phyloP scores from a whole-genome alignment of 1,140 invertebrate species.

The Diplogasteroides magnus region DNA sequence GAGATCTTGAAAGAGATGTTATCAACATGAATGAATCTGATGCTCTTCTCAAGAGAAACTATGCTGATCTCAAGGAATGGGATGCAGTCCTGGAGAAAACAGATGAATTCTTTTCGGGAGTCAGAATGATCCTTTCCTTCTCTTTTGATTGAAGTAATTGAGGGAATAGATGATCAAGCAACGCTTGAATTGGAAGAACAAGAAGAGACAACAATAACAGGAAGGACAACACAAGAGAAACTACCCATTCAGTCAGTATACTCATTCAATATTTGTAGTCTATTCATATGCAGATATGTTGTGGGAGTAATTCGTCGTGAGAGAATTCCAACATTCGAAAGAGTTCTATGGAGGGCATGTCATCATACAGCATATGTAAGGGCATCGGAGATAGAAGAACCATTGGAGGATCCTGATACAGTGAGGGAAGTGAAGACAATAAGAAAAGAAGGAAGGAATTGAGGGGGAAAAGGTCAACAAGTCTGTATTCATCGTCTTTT shows the following conservation, averaged over 20 bases:
- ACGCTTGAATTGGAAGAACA: slow-evolving; percentile 21
- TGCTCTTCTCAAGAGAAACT: slow-evolving; percentile 50
- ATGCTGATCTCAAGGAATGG: slow-evolving; percentile 54
- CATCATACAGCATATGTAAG: slow-evolving; percentile 53
- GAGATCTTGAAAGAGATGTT: slow-evolving; percentile 53
- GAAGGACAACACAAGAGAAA: slow-evolving; percentile 24
- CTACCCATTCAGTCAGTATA: slow-evolving; percentile 13
- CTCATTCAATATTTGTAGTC: neutral
- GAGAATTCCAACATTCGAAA: slow-evolving; percentile 49
- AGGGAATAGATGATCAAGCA: slow-evolving; percentile 49
- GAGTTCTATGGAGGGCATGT: slow-evolving; percentile 50
- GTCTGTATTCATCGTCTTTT: slow-evolving; percentile 59
- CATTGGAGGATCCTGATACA: slow-evolving; percentile 35
- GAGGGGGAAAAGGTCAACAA: slow-evolving; percentile 58
- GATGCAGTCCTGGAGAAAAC: slow-evolving; percentile 54
- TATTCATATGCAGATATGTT: slow-evolving; percentile 36
- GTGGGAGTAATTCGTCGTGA: slow-evolving; percentile 51
- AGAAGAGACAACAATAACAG: slow-evolving; percentile 41
- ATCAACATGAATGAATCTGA: slow-evolving; percentile 55
- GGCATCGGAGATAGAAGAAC: slow-evolving; percentile 57
- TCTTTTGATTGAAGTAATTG: slow-evolving; percentile 12
- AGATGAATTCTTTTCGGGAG: slow-evolving; percentile 54
- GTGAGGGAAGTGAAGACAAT: slow-evolving; percentile 10
- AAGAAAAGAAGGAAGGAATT: slow-evolving; percentile 1
- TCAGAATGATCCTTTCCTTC: slow-evolving; percentile 14